These are phyloP conservation scores for Paedocypris micromegethes DNA, from an alignment of 2,797 vertebrate genomes.

Conservation along the genomic window DNA sequence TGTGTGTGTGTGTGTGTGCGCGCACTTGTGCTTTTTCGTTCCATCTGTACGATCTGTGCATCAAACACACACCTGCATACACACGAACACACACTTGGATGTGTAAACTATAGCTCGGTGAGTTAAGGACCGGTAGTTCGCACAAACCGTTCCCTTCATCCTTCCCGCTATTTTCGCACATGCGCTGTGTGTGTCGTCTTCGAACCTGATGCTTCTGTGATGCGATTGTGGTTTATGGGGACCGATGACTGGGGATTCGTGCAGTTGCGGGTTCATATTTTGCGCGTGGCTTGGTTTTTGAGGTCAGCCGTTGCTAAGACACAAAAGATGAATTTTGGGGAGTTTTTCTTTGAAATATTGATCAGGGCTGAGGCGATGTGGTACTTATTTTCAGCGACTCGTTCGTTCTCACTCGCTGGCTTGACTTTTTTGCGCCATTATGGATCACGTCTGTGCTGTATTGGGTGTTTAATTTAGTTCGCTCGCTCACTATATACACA, in stretches of 20 bases:
- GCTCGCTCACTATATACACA: conserved; percentile 7
- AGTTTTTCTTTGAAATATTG: conserved; percentile 8
- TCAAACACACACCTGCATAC: conserved; percentile 75
- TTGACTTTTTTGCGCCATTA: conserved; percentile 17
- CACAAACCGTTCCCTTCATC: no score
- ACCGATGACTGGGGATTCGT: no score
- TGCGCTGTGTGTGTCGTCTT: no score
- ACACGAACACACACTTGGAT: conserved; percentile 56
- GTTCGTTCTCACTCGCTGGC: background rate
- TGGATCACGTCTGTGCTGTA: conserved; percentile 28
- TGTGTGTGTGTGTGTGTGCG: conserved; percentile 65
- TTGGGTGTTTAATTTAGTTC: conserved; percentile 44
- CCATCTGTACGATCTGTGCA: conserved; percentile 56
- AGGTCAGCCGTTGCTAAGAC: background rate
- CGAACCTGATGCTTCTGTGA: no score
- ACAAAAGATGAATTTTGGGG: conserved; percentile 1
- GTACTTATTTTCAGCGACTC: no score
- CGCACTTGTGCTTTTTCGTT: conserved; percentile 57
- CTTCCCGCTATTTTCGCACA: no score
- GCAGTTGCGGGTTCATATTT: background rate
- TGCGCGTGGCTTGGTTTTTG: background rate
- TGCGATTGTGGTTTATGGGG: no score
- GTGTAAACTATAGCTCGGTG: conserved; percentile 17
- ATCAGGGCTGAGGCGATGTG: background rate
- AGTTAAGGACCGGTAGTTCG: no score